Percentiles rank a stretch among this genome's conserved stretches.
Conservation (phyloP, 2,113 vertebrate species). For the Atrichornis clamosus region DNA sequence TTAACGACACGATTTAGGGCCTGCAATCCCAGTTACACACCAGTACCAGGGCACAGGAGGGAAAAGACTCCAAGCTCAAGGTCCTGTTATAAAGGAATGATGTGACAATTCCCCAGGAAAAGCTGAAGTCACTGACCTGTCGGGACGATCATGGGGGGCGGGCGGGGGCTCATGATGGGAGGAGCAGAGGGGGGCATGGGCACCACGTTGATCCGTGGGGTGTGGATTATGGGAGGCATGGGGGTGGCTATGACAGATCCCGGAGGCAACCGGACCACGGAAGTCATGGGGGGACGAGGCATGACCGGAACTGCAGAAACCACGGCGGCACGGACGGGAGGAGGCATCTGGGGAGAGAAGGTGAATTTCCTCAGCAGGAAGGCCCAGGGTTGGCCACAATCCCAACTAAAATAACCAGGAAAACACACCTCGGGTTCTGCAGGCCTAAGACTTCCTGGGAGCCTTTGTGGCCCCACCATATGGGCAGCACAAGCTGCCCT, state of each 20-base stretch:
- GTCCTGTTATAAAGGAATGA: fast-evolving
- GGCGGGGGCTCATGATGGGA: constrained; percentile 91
- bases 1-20: neutral
- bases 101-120: neutral
- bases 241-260: constrained; percentile 86
- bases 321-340: constrained; percentile 88
- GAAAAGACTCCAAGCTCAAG: neutral
- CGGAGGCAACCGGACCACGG: constrained; percentile 87
- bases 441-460: neutral
- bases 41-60: neutral
- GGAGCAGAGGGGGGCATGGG: constrained; percentile 90
- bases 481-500: neutral
- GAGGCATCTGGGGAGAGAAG: constrained; percentile 78
- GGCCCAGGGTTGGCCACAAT: neutral
- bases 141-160: constrained; percentile 95
- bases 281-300: constrained; percentile 86
- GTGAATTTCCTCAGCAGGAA: neutral
- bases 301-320: constrained; percentile 91
- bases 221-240: constrained; percentile 93
- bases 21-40: neutral
- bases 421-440: neutral
- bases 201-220: constrained; percentile 91
- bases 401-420: neutral
- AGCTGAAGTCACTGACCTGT: constrained; percentile 74
- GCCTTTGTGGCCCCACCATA: fast-evolving